Conservation (phyloP, 2,888 invertebrate genomes). For the Pachliopta kotzebuea region DNA sequence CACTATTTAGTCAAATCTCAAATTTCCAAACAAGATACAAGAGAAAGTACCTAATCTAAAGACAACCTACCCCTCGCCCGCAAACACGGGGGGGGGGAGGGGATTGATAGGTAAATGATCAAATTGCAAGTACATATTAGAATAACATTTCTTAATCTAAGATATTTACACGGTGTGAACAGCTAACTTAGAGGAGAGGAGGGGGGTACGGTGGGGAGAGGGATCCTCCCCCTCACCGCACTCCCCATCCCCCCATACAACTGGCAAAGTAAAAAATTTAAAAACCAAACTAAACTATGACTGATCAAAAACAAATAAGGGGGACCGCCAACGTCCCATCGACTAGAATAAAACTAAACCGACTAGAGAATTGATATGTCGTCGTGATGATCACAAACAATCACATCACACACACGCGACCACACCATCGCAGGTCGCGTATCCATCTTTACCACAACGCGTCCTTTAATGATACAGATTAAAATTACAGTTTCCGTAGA, state of each 20-base stretch:
- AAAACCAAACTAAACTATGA: conserved; percentile 26
- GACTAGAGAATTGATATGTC: conserved; percentile 29
- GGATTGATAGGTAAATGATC: conserved; percentile 47
- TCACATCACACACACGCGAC: conserved; percentile 8
- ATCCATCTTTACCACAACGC: conserved; percentile 22
- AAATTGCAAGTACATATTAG: conserved; percentile 50
- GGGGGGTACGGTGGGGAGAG: neutral
- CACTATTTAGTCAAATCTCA: conserved; percentile 45
- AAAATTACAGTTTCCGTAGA: no score
- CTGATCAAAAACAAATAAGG: conserved; percentile 6
- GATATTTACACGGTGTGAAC: conserved; percentile 50
- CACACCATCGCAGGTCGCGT: conserved; percentile 23
- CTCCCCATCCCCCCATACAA: conserved; percentile 4
- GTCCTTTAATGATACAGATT: no score
- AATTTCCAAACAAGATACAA: conserved; percentile 52
- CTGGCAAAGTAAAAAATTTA: conserved; percentile 13
- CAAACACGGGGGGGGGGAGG: no score
- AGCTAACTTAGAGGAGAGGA: no score
- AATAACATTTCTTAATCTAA: conserved; percentile 58
- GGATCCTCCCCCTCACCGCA: neutral
- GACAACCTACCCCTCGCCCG: conserved; percentile 28
- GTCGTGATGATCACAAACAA: conserved; percentile 13
- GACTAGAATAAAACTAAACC: conserved; percentile 22
- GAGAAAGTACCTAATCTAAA: conserved; percentile 46
- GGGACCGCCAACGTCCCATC: conserved; percentile 2